Base-by-base conservation (phyloP, 2,888 invertebrate genomes). In the Tholera decimalis region DNA sequence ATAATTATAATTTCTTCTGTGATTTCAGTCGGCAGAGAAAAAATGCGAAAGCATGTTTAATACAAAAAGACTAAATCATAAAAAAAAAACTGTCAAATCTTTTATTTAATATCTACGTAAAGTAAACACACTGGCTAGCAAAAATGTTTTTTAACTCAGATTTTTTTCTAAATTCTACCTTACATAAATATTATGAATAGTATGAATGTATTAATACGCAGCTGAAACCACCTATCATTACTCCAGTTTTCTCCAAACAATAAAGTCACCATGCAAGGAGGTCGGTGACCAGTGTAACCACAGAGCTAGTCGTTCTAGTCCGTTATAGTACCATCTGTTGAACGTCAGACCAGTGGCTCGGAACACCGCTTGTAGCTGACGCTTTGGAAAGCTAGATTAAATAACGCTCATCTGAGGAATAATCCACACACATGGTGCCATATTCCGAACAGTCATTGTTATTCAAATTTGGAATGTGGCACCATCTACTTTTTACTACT, bases 311-410 rank as follows among this genome's bases (percentile, higher is more conserved):
- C 9, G 0, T 26, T 18, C 13, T 9, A 57, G 46, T 57, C 9
- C 9, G 67, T 41, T 47, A 73, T 43, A 15, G 18, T 37, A 30
- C 24, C 41, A 56, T 70, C 51, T 74, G 57, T 73, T 56, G 41
- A 20, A 47, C 37, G 46, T 73, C 67, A 44, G 18, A 33, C 22
- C 28, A 28, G n/a, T 18, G 26, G 3, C 30, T 9, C 0, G 3
- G 37, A 39, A 15, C 13, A 53, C 37, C 30, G 39, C 9, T 13
- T 58, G 58, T 49, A 13, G 24, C 22, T 53, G 73, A 66, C 66
- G 24, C 35, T 53, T 43, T 22, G 13, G 43, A n/a, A 53, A 63
- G 28, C 46, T 15, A 49, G 64, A 73, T 63, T 53, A 41, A 68
- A 35, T 63, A n/a, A 28, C 13, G 0, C 15, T 7, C 1, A n/a